Base-by-base conservation (phyloP, 2,797 vertebrate species). In the Eleutherodactylus coqui region DNA sequence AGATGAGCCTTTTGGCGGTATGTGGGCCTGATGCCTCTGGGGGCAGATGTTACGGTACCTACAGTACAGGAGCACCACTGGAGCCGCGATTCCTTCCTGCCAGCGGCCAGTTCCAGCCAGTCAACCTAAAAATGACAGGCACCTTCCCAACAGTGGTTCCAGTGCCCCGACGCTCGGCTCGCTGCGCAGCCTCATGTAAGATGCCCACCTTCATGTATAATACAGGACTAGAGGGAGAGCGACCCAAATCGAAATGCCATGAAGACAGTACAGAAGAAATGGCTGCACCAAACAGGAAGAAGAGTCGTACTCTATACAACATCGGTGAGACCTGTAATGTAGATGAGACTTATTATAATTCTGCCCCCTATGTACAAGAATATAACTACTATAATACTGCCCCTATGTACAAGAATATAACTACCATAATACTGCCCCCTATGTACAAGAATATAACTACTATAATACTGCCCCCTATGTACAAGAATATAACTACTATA, bases 271-370 rank as follows among this genome's bases (percentile, higher is more conserved):
- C 79, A 24, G 69, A 79, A 29, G 88, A 89, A 8, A 24, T 91
- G 91, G 0, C 91, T 92, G 0, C 93, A 90, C 19, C 96, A 93
- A 0, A 51, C 90, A 96, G 94, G 91, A 99, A 99, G 92, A 99
- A 98, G 90, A 94, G 95, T 0, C 95, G 98, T 1, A 99, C 97
- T 0, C 94, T 97, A 16, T 99, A 99, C 88, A 97, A 92, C 41
- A 91, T 95, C 77, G 96, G 98, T 99, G 92, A 91, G 87, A 78
- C 16, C 43, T 38, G 36, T 21, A 70, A 8, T 11, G 6, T 36
- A 29, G 3, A n/a, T 11, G 7, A 58, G 6, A 64, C 5, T 2
- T 67, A 64, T 5, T 64, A 64, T 64, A 62, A 62, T 62, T 32
- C 29, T n/a, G 29, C n/a, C 29, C 3, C 13, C 60, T 60, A 29